phyloP scores from a whole-genome alignment of 2,113 vertebrate genomes.

The Cepphus grylle region DNA sequence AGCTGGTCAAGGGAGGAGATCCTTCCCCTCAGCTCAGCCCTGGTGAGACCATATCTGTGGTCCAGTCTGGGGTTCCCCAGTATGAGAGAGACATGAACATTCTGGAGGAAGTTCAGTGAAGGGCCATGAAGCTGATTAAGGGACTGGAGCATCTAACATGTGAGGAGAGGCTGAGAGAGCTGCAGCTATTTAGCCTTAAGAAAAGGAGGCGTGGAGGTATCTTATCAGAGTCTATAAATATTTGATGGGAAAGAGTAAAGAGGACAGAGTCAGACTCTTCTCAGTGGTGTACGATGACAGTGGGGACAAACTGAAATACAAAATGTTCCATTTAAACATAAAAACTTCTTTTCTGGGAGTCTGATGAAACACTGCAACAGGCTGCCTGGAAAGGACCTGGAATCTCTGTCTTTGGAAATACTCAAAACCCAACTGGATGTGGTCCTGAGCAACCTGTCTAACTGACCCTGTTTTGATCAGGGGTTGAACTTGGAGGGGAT shows the following conservation, averaged over 20 bases:
- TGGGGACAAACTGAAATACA: neutral
- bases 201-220: neutral
- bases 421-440: neutral
- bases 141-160: neutral
- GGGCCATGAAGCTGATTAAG: neutral
- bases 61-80: neutral
- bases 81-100: neutral
- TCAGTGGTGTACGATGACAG: neutral
- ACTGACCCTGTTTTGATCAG: neutral
- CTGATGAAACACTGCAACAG: neutral
- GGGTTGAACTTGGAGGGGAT: neutral
- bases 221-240: neutral
- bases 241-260: neutral
- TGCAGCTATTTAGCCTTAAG: neutral
- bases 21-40: neutral
- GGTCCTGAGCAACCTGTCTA: neutral
- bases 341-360: neutral
- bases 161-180: neutral
- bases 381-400: neutral
- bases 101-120: neutral
- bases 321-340: neutral
- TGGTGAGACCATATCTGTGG: neutral
- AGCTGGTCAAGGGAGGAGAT: neutral
- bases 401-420: neutral
- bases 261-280: neutral